phyloP scores from a whole-genome alignment of 1,140 invertebrate species.

The Penaeus indicus region DNA sequence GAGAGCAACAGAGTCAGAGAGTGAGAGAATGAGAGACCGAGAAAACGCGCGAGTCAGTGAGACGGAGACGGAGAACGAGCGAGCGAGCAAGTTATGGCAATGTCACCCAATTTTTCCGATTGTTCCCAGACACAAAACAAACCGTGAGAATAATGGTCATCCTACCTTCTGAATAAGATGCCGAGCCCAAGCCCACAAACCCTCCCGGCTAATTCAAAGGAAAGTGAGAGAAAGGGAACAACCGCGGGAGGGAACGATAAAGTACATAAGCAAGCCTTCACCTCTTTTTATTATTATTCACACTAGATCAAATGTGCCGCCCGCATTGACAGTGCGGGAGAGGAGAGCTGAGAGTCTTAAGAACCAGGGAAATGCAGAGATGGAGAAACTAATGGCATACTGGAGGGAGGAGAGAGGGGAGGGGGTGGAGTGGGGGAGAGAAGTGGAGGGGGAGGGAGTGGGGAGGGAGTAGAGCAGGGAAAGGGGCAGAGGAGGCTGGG shows the following conservation, averaged over 20 bases:
- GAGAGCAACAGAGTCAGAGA: neutral
- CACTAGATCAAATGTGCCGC: constrained; percentile 53
- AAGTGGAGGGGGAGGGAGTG: neutral
- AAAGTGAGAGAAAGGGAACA: constrained; percentile 44
- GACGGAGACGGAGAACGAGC: neutral
- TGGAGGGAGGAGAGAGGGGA: constrained; percentile 14
- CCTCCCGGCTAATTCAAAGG: constrained; percentile 52
- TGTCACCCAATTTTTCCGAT: constrained; percentile 32
- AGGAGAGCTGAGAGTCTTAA: too few species aligned
- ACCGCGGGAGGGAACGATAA: constrained; percentile 50
- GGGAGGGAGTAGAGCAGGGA: neutral
- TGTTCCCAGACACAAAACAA: constrained; percentile 39
- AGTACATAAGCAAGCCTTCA: constrained; percentile 51
- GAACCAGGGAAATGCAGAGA: too few species aligned
- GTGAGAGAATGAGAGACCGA: neutral
- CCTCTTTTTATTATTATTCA: constrained; percentile 50
- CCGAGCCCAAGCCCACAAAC: constrained; percentile 28
- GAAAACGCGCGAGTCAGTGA: neutral
- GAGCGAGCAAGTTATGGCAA: constrained; percentile 32
- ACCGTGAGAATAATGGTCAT: constrained; percentile 29
- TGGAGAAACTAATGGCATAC: neutral
- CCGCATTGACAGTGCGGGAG: constrained; percentile 21
- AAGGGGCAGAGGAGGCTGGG: too few species aligned
- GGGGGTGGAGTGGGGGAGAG: neutral
- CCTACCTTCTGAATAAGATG: constrained; percentile 38